phyloP scores from a whole-genome alignment of 2,888 invertebrate genomes.

The Ptilodon capucinus region DNA sequence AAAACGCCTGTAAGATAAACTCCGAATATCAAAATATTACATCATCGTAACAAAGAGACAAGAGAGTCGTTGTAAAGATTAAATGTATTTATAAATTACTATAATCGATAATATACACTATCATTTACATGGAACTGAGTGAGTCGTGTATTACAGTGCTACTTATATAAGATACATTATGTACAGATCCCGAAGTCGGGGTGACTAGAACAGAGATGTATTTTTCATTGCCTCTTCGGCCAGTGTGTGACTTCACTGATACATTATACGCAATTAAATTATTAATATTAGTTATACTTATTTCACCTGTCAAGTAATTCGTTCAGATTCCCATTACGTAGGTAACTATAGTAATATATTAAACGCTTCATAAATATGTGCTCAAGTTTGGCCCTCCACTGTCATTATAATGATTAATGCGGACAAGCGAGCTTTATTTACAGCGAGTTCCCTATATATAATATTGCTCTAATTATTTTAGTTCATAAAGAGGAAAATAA shows the following conservation, averaged over 20 bases:
- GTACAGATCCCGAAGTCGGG: conserved; percentile 36
- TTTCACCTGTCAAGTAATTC: conserved; percentile 71
- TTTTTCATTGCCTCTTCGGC: conserved; percentile 43
- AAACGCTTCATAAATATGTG: conserved; percentile 7
- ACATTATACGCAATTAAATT: conserved; percentile 35
- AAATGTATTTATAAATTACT: conserved; percentile 31
- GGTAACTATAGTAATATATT: conserved; percentile 17
- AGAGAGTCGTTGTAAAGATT: conserved; percentile 65
- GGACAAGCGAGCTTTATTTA: too few relatives aligned
- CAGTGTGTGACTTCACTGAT: conserved; percentile 18
- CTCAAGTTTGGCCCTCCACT: background rate
- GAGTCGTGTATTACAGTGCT: conserved; percentile 35
- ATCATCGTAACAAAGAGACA: conserved; percentile 59
- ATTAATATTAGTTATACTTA: conserved; percentile 42
- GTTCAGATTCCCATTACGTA: conserved; percentile 53
- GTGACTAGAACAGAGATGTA: conserved; percentile 38
- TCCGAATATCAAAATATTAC: conserved; percentile 68
- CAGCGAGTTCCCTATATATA: background rate
- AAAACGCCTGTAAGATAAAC: conserved; percentile 54
- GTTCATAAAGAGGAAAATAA: too few relatives aligned
- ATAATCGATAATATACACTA: conserved; percentile 21
- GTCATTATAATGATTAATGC: background rate
- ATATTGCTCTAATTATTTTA: too few relatives aligned
- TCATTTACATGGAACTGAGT: conserved; percentile 44
- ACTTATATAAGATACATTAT: conserved; percentile 28